Percentiles rank a stretch among this genome's conserved stretches.
These are phyloP conservation scores for Meles meles DNA, from an alignment of 2,113 vertebrate species.

Conservation along the genomic window DNA sequence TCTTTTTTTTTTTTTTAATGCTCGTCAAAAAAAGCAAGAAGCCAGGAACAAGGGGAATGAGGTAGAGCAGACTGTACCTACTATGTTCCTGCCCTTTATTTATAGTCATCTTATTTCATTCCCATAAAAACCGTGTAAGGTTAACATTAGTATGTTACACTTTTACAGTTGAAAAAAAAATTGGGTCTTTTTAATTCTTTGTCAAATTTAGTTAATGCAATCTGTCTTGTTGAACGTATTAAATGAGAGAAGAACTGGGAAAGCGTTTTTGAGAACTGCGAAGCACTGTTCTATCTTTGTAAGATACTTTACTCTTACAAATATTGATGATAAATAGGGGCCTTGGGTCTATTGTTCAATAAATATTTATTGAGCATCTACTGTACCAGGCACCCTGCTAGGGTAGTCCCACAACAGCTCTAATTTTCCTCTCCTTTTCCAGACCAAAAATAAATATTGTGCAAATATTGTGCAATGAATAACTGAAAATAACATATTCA, in stretches of 20 bases:
- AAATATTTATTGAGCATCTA: constrained; percentile 31
- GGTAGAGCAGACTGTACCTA: not conserved
- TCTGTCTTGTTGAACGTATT: not conserved
- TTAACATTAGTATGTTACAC: not conserved
- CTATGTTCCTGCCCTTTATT: not conserved
- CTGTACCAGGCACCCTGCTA: not conserved
- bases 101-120: not conserved
- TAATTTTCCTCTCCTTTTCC: not conserved
- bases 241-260: not conserved
- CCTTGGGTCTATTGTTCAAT: not conserved
- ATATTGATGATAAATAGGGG: not conserved
- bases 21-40: not conserved
- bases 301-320: not conserved
- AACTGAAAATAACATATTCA: not conserved
- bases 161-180: not conserved
- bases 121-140: not conserved
- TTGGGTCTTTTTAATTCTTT: not conserved
- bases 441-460: not conserved
- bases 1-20: not conserved
- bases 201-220: not conserved
- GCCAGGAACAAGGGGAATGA: not conserved
- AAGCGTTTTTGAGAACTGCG: not conserved
- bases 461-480: not conserved
- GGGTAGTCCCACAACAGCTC: not conserved
- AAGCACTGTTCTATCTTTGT: not conserved